Evolutionary conservation across 2,113 vertebrate genomes (phyloP).

Genomic region (Oostethus manadensis): DNA sequence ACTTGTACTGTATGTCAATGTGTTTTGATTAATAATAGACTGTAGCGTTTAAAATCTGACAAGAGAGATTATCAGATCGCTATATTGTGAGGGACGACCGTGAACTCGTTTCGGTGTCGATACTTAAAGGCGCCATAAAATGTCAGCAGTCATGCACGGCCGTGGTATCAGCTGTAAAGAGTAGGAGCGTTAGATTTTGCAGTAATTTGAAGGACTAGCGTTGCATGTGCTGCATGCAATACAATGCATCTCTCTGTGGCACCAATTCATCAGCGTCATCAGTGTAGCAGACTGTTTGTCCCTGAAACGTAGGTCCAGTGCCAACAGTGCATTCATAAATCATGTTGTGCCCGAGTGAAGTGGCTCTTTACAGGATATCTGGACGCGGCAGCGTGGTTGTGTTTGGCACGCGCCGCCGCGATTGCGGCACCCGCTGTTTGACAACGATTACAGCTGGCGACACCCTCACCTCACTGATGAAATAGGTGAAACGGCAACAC

Average conservation of each 20-base stretch:
- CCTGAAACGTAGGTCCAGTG: background rate
- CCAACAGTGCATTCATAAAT: constrained; percentile 43
- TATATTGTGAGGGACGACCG: too few species aligned
- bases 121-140: too few species aligned
- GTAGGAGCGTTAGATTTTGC: too few species aligned
- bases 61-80: too few species aligned
- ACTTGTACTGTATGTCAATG: too few species aligned
- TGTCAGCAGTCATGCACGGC: too few species aligned
- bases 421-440: background rate
- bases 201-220: too few species aligned
- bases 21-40: too few species aligned
- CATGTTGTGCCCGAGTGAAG: constrained; percentile 15
- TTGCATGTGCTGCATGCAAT: background rate
- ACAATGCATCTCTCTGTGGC: background rate
- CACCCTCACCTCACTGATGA: constrained; percentile 40
- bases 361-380: constrained; percentile 51
- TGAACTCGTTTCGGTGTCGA: too few species aligned
- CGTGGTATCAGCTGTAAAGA: too few species aligned
- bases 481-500: constrained; percentile 21
- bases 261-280: background rate
- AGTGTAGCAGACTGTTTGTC: constrained; percentile 2
- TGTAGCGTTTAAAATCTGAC: too few species aligned
- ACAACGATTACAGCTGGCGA: constrained; percentile 47
- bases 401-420: constrained; percentile 29
- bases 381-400: constrained; percentile 41